Conservation (phyloP, 2,888 invertebrate species). For the Marasmarcha lunaedactyla region DNA sequence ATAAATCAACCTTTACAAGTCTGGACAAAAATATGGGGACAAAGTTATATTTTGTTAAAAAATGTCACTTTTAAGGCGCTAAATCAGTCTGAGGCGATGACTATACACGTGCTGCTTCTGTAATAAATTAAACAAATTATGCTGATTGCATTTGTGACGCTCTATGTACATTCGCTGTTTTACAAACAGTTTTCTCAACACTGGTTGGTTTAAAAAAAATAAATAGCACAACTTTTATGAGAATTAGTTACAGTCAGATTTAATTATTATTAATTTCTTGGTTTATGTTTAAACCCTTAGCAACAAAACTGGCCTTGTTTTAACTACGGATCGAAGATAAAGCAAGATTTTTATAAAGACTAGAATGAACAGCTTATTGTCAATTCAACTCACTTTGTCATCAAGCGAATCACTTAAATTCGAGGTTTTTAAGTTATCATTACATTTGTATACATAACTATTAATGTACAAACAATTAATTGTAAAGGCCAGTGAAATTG, state of each 20-base stretch:
- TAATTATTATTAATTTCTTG: not conserved
- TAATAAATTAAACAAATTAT: slow-evolving; percentile 20
- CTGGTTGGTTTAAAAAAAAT: no score
- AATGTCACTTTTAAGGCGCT: slow-evolving; percentile 38
- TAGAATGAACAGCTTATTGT: slow-evolving; percentile 60
- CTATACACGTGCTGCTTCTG: slow-evolving; percentile 33
- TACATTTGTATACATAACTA: slow-evolving; percentile 28
- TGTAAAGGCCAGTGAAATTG: slow-evolving; percentile 59
- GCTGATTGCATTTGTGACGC: slow-evolving; percentile 21
- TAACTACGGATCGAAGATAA: slow-evolving; percentile 23
- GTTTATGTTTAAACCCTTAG: not conserved
- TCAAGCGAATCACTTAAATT: slow-evolving; percentile 52
- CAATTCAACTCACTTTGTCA: slow-evolving; percentile 47
- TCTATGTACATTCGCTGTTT: slow-evolving; percentile 5
- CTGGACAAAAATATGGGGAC: not conserved
- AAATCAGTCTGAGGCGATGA: slow-evolving; percentile 58
- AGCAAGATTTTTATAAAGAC: slow-evolving; percentile 50
- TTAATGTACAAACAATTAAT: slow-evolving; percentile 19
- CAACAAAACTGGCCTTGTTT: slow-evolving; percentile 7
- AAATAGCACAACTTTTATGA: no score
- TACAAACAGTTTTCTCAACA: not conserved
- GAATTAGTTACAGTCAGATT: not conserved
- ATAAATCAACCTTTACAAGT: not conserved
- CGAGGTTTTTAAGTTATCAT: slow-evolving; percentile 41
- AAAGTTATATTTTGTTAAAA: slow-evolving; percentile 28